Percentiles rank a stretch among this genome's conserved stretches.
Conservation (phyloP, 2,888 invertebrate genomes). For the Leptinotarsa peninsularis region DNA sequence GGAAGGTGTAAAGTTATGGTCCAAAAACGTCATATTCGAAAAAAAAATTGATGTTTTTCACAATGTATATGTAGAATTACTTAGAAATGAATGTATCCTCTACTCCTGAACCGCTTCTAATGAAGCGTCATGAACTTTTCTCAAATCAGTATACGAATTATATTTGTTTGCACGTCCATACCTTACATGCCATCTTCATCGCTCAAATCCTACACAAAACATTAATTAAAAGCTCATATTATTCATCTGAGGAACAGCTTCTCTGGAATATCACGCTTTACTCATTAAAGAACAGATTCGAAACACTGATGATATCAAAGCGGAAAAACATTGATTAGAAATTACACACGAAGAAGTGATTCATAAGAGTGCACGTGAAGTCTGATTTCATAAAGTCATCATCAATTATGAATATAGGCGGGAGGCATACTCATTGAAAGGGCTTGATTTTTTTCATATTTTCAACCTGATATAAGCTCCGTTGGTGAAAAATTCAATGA, state of each 20-base stretch:
- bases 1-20: too few relatives aligned
- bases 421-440: neutral
- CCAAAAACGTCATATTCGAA: too few relatives aligned
- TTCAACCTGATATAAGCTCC: too few relatives aligned
- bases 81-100: too few relatives aligned
- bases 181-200: neutral
- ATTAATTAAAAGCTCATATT: neutral
- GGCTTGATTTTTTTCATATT: too few relatives aligned
- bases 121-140: too few relatives aligned
- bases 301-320: constrained; percentile 6
- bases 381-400: constrained; percentile 12
- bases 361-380: neutral
- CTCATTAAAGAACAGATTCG: neutral
- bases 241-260: neutral
- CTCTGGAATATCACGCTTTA: neutral
- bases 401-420: constrained; percentile 13
- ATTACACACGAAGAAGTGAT: constrained; percentile 16
- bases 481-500: too few relatives aligned
- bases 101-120: too few relatives aligned
- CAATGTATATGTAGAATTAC: too few relatives aligned
- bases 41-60: too few relatives aligned
- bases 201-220: neutral
- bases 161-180: too few relatives aligned
- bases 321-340: constrained; percentile 16
- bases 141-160: too few relatives aligned